A percentile compares a stretch with the other conserved stretches of the same genome.
phyloP scores from a whole-genome alignment of 35 echinoderm and acorn worm species.

The Acanthaster planci region DNA sequence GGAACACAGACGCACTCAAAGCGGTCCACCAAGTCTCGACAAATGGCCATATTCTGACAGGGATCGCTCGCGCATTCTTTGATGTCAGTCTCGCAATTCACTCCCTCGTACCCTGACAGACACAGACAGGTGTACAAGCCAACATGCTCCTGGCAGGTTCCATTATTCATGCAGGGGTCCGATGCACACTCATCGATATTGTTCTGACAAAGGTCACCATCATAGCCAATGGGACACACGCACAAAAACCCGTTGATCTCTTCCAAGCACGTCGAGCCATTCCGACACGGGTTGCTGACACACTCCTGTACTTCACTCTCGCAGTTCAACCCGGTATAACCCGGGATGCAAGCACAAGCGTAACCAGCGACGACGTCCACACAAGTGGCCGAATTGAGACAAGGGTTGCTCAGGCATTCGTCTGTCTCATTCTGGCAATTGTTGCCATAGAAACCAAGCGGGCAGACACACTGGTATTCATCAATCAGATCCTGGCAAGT shows the following conservation, averaged over 20 bases:
- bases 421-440: constrained; percentile 51
- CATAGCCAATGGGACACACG: constrained; percentile 39
- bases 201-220: constrained; percentile 24
- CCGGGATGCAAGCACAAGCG: constrained; percentile 40
- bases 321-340: constrained; percentile 49
- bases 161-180: constrained; percentile 52
- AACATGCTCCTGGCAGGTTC: constrained; percentile 15
- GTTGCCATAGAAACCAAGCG: constrained; percentile 37
- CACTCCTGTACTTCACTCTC: constrained; percentile 59
- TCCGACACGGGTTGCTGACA: constrained; percentile 39
- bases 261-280: constrained; percentile 49
- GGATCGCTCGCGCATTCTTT: constrained; percentile 49
- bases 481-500: constrained; percentile 54
- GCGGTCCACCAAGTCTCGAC: constrained; percentile 33
- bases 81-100: constrained; percentile 47
- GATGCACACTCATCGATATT: constrained; percentile 40
- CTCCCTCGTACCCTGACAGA: constrained; percentile 6
- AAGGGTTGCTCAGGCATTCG: constrained; percentile 45
- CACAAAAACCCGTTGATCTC: constrained; percentile 47
- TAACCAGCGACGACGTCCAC: constrained; percentile 29
- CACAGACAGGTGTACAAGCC: constrained; percentile 39
- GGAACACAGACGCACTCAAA: constrained; percentile 49
- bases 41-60: constrained; percentile 36
- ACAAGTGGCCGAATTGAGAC: constrained; percentile 48
- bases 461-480: constrained; percentile 48